Conservation (phyloP, 2,113 vertebrate genomes). For the Cyanoderma ruficeps region DNA sequence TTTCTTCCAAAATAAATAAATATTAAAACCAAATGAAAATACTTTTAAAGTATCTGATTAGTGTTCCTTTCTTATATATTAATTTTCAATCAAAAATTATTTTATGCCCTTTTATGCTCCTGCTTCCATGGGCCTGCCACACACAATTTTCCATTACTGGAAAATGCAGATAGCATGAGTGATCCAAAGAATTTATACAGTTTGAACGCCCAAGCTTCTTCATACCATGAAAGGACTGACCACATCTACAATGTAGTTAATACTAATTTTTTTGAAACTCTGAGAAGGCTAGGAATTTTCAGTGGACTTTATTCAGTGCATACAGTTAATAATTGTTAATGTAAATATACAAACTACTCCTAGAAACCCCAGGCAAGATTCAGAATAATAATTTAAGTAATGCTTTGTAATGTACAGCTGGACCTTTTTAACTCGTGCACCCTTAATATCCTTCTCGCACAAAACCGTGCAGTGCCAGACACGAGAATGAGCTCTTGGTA, state of each 20-base stretch:
- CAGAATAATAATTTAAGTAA: background rate
- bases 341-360: background rate
- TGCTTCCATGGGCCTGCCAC: background rate
- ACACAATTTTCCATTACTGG: background rate
- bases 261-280: background rate
- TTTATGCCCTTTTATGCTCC: background rate
- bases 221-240: background rate
- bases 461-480: background rate
- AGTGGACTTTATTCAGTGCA: background rate
- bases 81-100: background rate
- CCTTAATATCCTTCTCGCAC: background rate
- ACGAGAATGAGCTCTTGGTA: background rate
- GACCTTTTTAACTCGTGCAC: background rate
- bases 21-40: conserved; percentile 38
- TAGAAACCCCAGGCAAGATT: background rate
- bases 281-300: background rate
- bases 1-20: background rate
- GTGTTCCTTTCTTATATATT: background rate
- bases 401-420: background rate
- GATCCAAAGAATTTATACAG: background rate
- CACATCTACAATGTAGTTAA: background rate
- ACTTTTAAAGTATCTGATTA: background rate
- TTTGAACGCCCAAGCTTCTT: background rate
- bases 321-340: background rate
- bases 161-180: background rate